Base-by-base conservation (phyloP, 2,888 invertebrate species). In the Polietes domitor region DNA sequence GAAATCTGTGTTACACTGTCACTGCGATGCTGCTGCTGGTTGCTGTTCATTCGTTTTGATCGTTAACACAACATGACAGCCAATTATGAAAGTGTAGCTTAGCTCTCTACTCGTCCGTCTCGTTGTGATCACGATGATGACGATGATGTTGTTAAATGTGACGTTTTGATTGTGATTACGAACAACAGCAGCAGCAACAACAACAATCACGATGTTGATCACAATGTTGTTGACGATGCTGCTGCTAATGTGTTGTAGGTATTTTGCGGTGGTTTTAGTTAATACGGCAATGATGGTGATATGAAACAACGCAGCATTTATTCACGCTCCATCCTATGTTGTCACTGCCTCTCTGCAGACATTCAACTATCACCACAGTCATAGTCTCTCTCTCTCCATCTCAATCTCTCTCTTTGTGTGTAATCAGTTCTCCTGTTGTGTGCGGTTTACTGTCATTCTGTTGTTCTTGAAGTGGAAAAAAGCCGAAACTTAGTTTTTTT, bases 401-500 rank as follows among this genome's bases (percentile, higher is more conserved):
- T 37, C 32, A 32, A 3, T 32, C 41, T 41, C 41, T 10, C 41
- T 41, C 41, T 47, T 37, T 12, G 37, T 32, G 9, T 26, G 9
- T 61, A 9, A 26, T 17, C 32, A 3, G n/a, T n/a, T 17, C 63
- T 63, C 32, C 21, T 21, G 9, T 6, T 41, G 6, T 58, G 50
- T 68, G 41, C 70, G 1, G 26, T 26, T 43, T n/a, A 1, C 7
- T 63, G 55, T 65, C 32, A 28, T 2, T 15, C 43, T 70, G 47
- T 63, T 75, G 65, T 77, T 50, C 72, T 79, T 82, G 74, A 65
- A 80, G 63, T 65, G 17, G 12, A 43, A 75, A 78, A 79, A 71
- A 74, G 80, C 83, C 83, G 71, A 80, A 82, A 82, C 82, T 79
- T 65, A 72, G 75, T 65, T 55, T 79, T 79, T 71, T 71, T 71